Evolutionary conservation across 2,888 invertebrate species (phyloP), one percentile per base, ranked within the genome.

Genomic region (Dicyrtomina minuta): DNA sequence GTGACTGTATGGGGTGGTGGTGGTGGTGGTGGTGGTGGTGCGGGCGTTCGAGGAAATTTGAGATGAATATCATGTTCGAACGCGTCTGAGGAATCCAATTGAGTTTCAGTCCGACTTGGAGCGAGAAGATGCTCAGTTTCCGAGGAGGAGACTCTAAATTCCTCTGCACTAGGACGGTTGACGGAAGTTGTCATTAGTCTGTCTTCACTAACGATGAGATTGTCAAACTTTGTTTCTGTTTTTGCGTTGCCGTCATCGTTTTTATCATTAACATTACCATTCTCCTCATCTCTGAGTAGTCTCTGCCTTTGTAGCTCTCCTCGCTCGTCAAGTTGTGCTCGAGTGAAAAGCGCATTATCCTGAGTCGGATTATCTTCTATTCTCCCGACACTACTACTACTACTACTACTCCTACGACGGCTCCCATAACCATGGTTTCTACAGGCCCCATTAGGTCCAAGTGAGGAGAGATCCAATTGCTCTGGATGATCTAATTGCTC

Each of bases 401-500:
- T 12, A 49, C 5, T 49, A 22, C 49, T 8, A 49, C n/a, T 12
- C 10, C n/a, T 15, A 49, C 10, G 17, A 51, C 1, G 51, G 22
- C 20, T 12, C 1, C 22, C 1, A 22, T 53, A 22, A 22, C 8
- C 55, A 26, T 53, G 51, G 33, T 33, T 5, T 33, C 33, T 33
- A 33, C 8, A 8, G 33, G 33, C 8, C 33, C 33, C 33, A 53
- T 12, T 53, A 6, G 64, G 46, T 53, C 27, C 41, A 39, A 62
- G 55, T 56, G 70, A 44, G 58, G 58, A 41, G 43, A 49, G 51
- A 55, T 58, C 46, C 51, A 39, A 58, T 46, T 44, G 46, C 59
- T 17, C 43, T 13, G 3, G 51, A 27, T 15, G 27, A n/a, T 56
- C 65, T 71, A 71, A 71, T 71, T 68, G 71, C 61, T 66, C 68